These are phyloP conservation scores for Gulo gulo DNA, from an alignment of 2,113 vertebrate genomes.

Conservation along the genomic window DNA sequence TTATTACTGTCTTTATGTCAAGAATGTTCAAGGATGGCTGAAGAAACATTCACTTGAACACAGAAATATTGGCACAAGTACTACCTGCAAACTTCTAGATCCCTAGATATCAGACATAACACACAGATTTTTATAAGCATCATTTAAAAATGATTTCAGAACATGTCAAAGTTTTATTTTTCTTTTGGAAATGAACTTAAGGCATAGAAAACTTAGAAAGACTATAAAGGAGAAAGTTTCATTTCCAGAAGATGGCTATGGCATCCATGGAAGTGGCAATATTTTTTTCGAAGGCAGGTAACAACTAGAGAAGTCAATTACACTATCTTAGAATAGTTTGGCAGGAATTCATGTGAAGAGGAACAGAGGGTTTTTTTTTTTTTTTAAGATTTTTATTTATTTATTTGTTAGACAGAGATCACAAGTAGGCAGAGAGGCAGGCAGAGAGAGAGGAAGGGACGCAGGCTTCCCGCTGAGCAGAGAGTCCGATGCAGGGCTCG, in stretches of 20 bases:
- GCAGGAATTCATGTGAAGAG: background rate
- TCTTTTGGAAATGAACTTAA: slow-evolving; percentile 26
- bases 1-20: slow-evolving; percentile 45
- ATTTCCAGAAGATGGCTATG: background rate
- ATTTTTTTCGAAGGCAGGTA: slow-evolving; percentile 5
- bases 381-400: too few species aligned
- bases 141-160: slow-evolving; percentile 46
- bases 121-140: slow-evolving; percentile 11
- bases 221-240: background rate
- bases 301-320: slow-evolving; percentile 9
- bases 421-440: too few species aligned
- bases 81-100: slow-evolving; percentile 22
- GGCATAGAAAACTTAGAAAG: slow-evolving; percentile 4
- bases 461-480: too few species aligned
- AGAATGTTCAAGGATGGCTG: background rate
- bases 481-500: too few species aligned
- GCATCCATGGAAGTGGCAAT: background rate
- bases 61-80: background rate
- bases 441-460: too few species aligned
- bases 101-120: background rate
- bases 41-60: slow-evolving; percentile 12
- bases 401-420: too few species aligned
- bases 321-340: slow-evolving; percentile 1
- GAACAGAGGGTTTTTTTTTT: background rate
- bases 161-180: background rate